Base-by-base conservation (phyloP, 2,888 invertebrate genomes). In the Stenchaetothrips biformis region DNA sequence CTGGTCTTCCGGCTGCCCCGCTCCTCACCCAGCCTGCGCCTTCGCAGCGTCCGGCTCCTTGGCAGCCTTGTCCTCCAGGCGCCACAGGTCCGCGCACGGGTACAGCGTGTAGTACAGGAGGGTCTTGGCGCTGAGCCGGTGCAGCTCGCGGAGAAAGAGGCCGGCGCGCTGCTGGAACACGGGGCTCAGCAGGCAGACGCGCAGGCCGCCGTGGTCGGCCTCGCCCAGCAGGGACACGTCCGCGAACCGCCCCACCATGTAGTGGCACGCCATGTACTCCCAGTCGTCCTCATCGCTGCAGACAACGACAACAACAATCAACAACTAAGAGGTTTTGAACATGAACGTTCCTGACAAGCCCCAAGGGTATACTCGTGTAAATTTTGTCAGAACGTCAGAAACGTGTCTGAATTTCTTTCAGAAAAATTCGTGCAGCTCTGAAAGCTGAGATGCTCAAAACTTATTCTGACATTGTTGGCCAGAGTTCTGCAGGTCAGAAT, bases 121-220 rank as follows among this genome's bases (percentile, higher is more conserved):
- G 0, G 87, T 85, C 83, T 88, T 90, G 21, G 87, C 87, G 4
- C 89, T 88, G 16, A 89, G 86, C 0, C 92, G 87, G 83, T 91
- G 87, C 7, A 92, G 82, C 83, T 94, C 94, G 77, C 90, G 87
- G 83, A 92, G 85, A 82, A 90, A 90, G 87, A 89, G 90, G 37
- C 88, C 88, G 0, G 88, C 85, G 83, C 90, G 89, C 11, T 88
- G 88, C 82, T 90, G 89, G 84, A 92, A 89, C 6, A 89, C 88
- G 4, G 92, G 92, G 13, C 90, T 90, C 82, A 92, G 83, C 8
- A 90, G 85, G 62, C 88, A 86, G 79, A 25, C 67, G 21, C 67
- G 67, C 67, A 74, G 67, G 21, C 67, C 67, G 67, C 67, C 67
- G 67, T 74, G 67, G 67, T 74, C 67, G 25, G 21, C 67, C 7